Evolutionary conservation across 2,797 vertebrate genomes (phyloP).

Genomic region (Lagocephalus sceleratus): DNA sequence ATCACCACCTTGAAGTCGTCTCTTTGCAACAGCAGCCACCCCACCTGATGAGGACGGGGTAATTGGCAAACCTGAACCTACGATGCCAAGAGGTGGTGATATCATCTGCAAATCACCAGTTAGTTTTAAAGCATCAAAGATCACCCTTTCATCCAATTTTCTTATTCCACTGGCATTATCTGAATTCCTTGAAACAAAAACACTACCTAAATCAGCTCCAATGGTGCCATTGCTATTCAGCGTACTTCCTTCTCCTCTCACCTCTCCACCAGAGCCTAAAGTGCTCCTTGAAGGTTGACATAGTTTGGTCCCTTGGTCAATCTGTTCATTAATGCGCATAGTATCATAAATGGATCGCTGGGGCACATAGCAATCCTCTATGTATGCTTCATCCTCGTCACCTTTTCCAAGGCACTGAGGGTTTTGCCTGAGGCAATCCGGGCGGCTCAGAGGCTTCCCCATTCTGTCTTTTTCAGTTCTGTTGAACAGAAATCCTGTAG

Average conservation of each 20-base stretch:
- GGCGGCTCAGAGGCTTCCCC: slow-evolving; percentile 97
- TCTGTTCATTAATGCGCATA: slow-evolving; percentile 98
- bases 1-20: slow-evolving; percentile 75
- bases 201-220: slow-evolving; percentile 76
- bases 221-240: slow-evolving; percentile 94
- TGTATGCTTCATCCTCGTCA: slow-evolving; percentile 96
- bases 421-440: slow-evolving; percentile 96
- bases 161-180: slow-evolving; percentile 75
- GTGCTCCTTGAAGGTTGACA: slow-evolving; percentile 92
- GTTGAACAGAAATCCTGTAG: slow-evolving; percentile 33
- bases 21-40: slow-evolving; percentile 75
- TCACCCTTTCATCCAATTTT: slow-evolving; percentile 92
- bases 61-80: slow-evolving; percentile 64
- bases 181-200: slow-evolving; percentile 79
- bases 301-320: slow-evolving; percentile 94
- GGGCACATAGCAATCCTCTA: slow-evolving; percentile 97
- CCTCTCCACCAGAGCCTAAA: slow-evolving; percentile 81
- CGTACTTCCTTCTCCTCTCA: slow-evolving; percentile 83
- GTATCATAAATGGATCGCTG: slow-evolving; percentile 98
- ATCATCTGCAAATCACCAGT: slow-evolving; percentile 88
- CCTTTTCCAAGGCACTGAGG: slow-evolving; percentile 94
- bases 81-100: slow-evolving; percentile 75
- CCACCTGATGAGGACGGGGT: slow-evolving; percentile 68
- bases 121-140: slow-evolving; percentile 95
- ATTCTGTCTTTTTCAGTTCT: slow-evolving; percentile 67